phyloP scores from a whole-genome alignment of 2,797 vertebrate genomes.

The Cygnus olor region DNA sequence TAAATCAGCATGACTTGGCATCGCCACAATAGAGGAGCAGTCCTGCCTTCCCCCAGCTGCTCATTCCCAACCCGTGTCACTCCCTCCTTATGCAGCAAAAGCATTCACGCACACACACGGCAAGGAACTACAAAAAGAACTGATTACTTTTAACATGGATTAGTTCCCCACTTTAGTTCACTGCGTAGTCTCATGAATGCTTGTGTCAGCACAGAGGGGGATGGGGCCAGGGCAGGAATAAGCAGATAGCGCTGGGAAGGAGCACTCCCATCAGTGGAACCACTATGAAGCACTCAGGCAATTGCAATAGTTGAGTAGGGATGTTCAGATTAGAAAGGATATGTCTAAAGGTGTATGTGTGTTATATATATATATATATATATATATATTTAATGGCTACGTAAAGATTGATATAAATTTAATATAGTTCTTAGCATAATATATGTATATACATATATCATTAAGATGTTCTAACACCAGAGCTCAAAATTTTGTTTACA shows the following conservation, averaged over 20 bases:
- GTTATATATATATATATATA: too few relatives aligned
- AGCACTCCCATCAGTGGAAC: neutral
- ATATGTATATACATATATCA: neutral
- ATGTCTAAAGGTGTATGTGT: neutral
- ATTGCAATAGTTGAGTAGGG: neutral
- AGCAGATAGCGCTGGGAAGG: neutral
- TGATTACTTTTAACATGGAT: constrained; percentile 30
- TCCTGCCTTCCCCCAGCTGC: neutral
- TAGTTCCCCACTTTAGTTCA: constrained; percentile 40
- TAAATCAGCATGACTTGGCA: constrained; percentile 10
- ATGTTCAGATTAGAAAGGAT: neutral
- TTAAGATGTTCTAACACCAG: neutral
- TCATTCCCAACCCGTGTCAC: neutral
- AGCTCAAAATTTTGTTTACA: neutral
- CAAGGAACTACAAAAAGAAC: constrained; percentile 33
- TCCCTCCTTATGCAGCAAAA: constrained; percentile 4
- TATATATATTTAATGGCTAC: neutral
- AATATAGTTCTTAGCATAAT: neutral
- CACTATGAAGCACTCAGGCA: neutral
- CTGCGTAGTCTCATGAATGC: neutral
- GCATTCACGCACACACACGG: constrained; percentile 18
- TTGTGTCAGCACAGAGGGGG: constrained; percentile 29
- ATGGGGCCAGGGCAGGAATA: neutral
- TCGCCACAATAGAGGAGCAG: constrained; percentile 4
- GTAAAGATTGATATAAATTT: neutral